Evolutionary conservation across 53 echinoderm and acorn worm genomes (phyloP).

Genomic region (Henricia sp.): DNA sequence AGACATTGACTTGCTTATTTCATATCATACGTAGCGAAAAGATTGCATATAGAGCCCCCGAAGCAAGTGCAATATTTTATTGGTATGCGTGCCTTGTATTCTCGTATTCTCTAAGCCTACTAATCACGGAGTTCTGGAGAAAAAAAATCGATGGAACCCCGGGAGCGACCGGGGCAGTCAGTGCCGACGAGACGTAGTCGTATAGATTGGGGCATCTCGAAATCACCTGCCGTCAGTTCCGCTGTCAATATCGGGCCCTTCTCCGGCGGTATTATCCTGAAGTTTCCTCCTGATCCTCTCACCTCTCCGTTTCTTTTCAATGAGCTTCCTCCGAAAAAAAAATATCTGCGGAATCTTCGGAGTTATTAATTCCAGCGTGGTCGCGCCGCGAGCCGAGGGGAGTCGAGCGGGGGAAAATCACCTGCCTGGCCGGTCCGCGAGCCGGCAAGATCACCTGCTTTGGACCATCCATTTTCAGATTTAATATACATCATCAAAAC

Average conservation of each 20-base stretch:
- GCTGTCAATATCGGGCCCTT: conserved; percentile 45
- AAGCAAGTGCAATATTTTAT: background rate
- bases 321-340: conserved; percentile 39
- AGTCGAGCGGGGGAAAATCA: conserved; percentile 24
- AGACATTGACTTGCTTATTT: too few species aligned
- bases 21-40: background rate
- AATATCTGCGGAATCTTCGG: conserved; percentile 37
- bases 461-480: conserved; percentile 54
- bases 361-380: conserved; percentile 62
- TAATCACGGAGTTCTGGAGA: conserved; percentile 38
- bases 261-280: conserved; percentile 51
- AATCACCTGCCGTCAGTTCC: conserved; percentile 62
- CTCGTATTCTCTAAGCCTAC: background rate
- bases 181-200: conserved; percentile 17
- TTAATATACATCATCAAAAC: conserved; percentile 63
- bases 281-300: background rate
- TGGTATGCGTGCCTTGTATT: background rate
- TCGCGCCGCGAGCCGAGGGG: conserved; percentile 14
- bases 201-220: conserved; percentile 11
- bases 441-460: conserved; percentile 55
- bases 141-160: conserved; percentile 53
- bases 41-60: background rate
- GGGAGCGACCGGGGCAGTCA: background rate
- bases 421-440: conserved; percentile 27
- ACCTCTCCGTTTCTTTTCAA: conserved; percentile 17